Percentiles rank a stretch among this genome's conserved stretches.
Evolutionary conservation across 2,113 vertebrate genomes (phyloP).

Genomic region (Poeciliopsis prolifica): DNA sequence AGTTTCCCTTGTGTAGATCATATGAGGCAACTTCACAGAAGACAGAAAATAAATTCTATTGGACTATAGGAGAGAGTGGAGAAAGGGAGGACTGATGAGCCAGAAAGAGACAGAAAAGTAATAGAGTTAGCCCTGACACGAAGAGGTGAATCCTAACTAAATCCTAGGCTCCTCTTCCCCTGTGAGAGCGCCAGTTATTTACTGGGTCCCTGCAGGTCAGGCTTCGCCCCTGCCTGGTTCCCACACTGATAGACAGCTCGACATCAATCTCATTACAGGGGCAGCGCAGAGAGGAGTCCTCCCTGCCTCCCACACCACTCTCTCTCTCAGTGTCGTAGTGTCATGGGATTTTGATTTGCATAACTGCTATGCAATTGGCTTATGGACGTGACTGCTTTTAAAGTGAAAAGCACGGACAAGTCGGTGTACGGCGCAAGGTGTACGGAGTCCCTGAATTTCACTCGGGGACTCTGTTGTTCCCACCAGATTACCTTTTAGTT

Average conservation of each 20-base stretch:
- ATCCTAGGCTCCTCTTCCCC: slow-evolving; percentile 19
- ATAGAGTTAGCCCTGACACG: slow-evolving; percentile 43
- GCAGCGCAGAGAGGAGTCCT: slow-evolving; percentile 27
- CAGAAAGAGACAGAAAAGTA: slow-evolving; percentile 31
- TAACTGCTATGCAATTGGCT: slow-evolving; percentile 65
- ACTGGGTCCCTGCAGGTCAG: slow-evolving; percentile 25
- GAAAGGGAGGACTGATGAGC: slow-evolving; percentile 17
- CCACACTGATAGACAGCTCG: slow-evolving; percentile 66
- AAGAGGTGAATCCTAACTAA: slow-evolving; percentile 37
- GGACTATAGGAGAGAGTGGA: slow-evolving; percentile 5
- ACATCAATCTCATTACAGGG: slow-evolving; percentile 75
- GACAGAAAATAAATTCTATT: slow-evolving; percentile 35
- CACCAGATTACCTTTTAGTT: too few species aligned
- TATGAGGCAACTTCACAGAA: slow-evolving; percentile 41
- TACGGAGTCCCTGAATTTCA: too few species aligned
- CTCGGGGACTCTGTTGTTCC: too few species aligned
- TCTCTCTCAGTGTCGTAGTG: slow-evolving; percentile 32
- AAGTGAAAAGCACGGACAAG: slow-evolving; percentile 15
- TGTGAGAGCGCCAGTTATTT: slow-evolving; percentile 43
- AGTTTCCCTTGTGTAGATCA: slow-evolving; percentile 45
- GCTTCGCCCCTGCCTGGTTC: slow-evolving; percentile 48
- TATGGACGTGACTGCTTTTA: slow-evolving; percentile 52
- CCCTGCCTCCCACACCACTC: slow-evolving; percentile 24
- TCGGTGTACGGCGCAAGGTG: neutral
- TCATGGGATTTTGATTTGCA: slow-evolving; percentile 72